phyloP scores from a whole-genome alignment of 2,113 vertebrate species.

The Vimba vimba region DNA sequence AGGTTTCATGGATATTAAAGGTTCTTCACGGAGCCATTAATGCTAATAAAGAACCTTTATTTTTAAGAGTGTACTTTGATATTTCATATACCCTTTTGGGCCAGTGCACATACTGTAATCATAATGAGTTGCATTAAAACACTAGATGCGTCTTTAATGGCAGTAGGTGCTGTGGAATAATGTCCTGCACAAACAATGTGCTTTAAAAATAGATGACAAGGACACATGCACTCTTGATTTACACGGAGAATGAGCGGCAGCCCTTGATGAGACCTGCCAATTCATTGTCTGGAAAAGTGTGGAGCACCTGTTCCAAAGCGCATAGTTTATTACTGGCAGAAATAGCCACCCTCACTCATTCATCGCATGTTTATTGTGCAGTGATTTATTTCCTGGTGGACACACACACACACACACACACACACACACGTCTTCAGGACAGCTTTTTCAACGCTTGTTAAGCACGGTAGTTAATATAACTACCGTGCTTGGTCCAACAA shows the following conservation, averaged over 20 bases:
- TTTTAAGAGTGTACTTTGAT: no score
- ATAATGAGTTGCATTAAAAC: neutral
- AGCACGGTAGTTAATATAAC: constrained; percentile 13
- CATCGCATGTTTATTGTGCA: constrained; percentile 55
- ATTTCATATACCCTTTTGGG: neutral
- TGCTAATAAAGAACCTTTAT: no score
- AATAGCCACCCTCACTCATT: constrained; percentile 61
- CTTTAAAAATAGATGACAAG: constrained; percentile 56
- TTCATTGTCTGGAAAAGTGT: constrained; percentile 66
- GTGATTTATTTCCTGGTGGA: constrained; percentile 57
- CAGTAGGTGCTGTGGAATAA: constrained; percentile 21
- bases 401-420: neutral
- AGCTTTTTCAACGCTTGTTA: neutral
- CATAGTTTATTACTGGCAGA: constrained; percentile 67
- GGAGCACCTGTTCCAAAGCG: constrained; percentile 71
- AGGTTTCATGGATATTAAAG: no score
- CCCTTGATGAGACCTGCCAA: constrained; percentile 61
- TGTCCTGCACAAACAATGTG: neutral
- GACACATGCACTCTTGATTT: constrained; percentile 49
- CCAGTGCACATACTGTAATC: neutral
- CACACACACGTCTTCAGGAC: constrained; percentile 26
- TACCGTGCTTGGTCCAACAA: no score
- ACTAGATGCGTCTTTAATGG: neutral
- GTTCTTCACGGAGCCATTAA: no score
- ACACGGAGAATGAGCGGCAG: constrained; percentile 40